phyloP scores from a whole-genome alignment of 1,140 invertebrate species.

The Mesaphorura yosii region DNA sequence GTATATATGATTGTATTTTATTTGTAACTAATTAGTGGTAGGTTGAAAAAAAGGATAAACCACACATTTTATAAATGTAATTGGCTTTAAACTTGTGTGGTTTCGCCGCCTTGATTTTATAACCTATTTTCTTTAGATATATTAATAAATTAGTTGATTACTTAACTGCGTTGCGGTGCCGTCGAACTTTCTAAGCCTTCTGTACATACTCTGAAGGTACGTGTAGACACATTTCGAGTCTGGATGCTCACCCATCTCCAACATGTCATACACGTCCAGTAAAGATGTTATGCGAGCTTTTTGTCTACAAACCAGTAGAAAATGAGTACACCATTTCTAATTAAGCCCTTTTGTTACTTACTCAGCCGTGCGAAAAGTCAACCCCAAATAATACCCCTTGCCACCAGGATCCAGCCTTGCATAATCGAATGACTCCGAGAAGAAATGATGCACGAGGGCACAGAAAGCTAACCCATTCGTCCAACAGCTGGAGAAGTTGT shows the following conservation, averaged over 20 bases:
- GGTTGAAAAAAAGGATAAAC: too few species aligned
- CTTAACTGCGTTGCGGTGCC: too few species aligned
- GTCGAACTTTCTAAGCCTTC: too few species aligned
- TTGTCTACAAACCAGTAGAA: slow-evolving; percentile 81
- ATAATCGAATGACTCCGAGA: slow-evolving; percentile 91
- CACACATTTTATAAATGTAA: too few species aligned
- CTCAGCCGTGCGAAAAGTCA: slow-evolving; percentile 95
- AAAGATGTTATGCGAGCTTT: slow-evolving; percentile 88
- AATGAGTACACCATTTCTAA: too few species aligned
- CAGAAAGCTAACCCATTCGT: slow-evolving; percentile 92
- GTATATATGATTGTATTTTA: too few species aligned
- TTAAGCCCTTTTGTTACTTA: too few species aligned
- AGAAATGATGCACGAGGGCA: slow-evolving; percentile 89
- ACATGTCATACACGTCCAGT: slow-evolving; percentile 96
- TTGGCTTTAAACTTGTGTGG: too few species aligned
- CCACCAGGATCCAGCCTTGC: slow-evolving; percentile 69
- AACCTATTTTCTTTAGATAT: too few species aligned
- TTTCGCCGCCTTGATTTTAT: too few species aligned
- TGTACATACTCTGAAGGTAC: slow-evolving; percentile 93
- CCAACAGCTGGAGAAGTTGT: slow-evolving; percentile 95
- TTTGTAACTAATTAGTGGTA: too few species aligned
- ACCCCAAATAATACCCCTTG: slow-evolving; percentile 82
- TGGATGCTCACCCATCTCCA: slow-evolving; percentile 62
- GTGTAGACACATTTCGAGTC: slow-evolving; percentile 99
- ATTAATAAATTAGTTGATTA: too few species aligned